Evolutionary conservation across 2,797 vertebrate species (phyloP).

Genomic region (Notamacropus eugenii): DNA sequence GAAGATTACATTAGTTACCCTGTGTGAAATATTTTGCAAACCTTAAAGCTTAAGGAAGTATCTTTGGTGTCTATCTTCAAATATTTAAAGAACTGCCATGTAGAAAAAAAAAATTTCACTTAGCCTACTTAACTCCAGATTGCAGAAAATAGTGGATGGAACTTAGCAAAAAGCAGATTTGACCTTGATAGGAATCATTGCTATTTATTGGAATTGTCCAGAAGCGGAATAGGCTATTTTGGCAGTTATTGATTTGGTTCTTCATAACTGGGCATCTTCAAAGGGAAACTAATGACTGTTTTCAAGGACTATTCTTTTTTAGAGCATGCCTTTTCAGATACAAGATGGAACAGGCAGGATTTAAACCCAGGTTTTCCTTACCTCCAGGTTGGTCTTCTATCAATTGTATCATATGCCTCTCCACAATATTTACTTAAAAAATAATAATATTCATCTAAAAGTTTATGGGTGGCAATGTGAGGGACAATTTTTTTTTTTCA

Average conservation of each 20-base stretch:
- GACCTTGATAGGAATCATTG: neutral
- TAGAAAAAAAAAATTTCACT: neutral
- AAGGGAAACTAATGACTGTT: neutral
- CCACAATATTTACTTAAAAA: neutral
- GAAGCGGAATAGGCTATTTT: neutral
- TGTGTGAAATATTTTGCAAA: neutral
- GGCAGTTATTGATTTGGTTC: neutral
- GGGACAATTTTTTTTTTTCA: neutral
- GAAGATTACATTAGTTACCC: neutral
- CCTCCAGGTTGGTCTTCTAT: neutral
- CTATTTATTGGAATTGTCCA: neutral
- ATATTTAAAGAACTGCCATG: neutral
- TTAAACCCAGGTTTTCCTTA: neutral
- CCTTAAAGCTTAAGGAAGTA: neutral
- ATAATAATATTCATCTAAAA: neutral
- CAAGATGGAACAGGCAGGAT: neutral
- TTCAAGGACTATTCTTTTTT: neutral
- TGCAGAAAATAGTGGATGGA: neutral
- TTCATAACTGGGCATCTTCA: neutral
- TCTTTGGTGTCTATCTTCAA: neutral
- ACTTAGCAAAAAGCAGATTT: neutral
- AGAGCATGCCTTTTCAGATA: neutral
- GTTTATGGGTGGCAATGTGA: neutral
- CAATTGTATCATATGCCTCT: neutral
- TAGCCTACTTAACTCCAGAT: neutral